Base-by-base conservation (phyloP, 1,140 invertebrate genomes). In the Hesperophylax magnus region DNA sequence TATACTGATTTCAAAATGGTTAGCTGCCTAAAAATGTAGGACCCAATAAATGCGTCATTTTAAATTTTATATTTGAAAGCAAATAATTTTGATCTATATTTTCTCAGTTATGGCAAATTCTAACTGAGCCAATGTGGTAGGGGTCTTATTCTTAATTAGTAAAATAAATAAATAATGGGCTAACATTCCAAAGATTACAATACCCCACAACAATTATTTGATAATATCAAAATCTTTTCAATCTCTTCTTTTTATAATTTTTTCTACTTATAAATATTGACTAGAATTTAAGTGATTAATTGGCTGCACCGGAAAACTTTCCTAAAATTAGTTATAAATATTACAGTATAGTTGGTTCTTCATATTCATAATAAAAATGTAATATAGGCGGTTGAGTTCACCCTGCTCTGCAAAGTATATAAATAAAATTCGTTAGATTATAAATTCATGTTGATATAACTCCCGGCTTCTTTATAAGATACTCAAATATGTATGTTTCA, bases 311-410 rank as follows among this genome's bases (percentile, higher is more conserved):
- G 52, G 54, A 31, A 24, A 39, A 71, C 39, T 24, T 22, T 78
- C 71, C 71, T 61, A 74, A 72, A 20, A 53, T 39, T 80, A 74
- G 24, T 47, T 60, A 71, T 58, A 39, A 39, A 47, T 81, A 63
- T 65, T 65, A 76, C 22, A 76, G 61, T 74, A 75, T 80, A 80
- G 71, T 78, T 83, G 58, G 75, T 80, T 83, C 75, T 67, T 83
- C 81, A 65, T 76, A 61, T 79, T 65, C 60, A 54, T 78, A 39
- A 60, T 60, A 34, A 27, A 53, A 53, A 75, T 53, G 53, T 82
- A 75, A 72, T 77, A 78, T 80, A 82, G 81, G 81, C 81, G 81
- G 2, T 82, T 79, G 81, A 78, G 31, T 80, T 83, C 81, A 83
- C 81, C 81, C 81, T 83, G 81, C 78, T 83, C 81, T 78, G 77